These are phyloP conservation scores for Ceryle rudis DNA, from an alignment of 2,797 vertebrate species.

Conservation along the genomic window DNA sequence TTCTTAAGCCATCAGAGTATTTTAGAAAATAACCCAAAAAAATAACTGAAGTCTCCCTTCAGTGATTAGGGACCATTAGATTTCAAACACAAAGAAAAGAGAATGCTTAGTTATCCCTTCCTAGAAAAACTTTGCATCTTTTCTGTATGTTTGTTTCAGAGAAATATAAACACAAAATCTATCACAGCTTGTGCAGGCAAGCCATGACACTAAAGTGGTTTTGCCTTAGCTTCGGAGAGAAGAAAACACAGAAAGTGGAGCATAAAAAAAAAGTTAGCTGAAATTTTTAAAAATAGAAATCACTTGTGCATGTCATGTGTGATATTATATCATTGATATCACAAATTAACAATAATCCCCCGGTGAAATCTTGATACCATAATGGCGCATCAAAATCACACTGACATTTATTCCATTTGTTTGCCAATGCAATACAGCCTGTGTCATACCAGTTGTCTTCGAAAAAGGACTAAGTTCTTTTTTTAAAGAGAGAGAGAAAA, in stretches of 20 bases:
- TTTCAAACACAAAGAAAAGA: not conserved
- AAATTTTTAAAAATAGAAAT: not conserved
- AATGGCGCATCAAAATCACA: not conserved
- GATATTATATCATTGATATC: not conserved
- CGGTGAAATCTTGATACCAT: not conserved
- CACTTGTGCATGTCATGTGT: not conserved
- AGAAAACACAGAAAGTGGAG: not conserved
- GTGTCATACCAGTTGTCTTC: not conserved
- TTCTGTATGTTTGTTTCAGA: not conserved
- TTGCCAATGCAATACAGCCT: not conserved
- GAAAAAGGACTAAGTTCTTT: not conserved
- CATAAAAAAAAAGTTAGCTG: not conserved
- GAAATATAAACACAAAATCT: not conserved
- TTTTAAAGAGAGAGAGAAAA: not conserved
- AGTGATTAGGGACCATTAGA: not conserved
- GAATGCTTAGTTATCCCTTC: not conserved
- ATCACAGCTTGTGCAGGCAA: not conserved
- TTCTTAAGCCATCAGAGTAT: not conserved
- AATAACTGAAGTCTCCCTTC: not conserved
- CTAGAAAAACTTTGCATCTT: not conserved
- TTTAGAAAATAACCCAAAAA: not conserved
- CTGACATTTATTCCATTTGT: not conserved
- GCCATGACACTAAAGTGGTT: not conserved
- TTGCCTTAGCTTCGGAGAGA: not conserved
- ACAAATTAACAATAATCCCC: not conserved